A percentile compares a stretch with the other conserved stretches of the same genome.
phyloP scores from a whole-genome alignment of 1,140 invertebrate species.

The Matsumurasca onukii region DNA sequence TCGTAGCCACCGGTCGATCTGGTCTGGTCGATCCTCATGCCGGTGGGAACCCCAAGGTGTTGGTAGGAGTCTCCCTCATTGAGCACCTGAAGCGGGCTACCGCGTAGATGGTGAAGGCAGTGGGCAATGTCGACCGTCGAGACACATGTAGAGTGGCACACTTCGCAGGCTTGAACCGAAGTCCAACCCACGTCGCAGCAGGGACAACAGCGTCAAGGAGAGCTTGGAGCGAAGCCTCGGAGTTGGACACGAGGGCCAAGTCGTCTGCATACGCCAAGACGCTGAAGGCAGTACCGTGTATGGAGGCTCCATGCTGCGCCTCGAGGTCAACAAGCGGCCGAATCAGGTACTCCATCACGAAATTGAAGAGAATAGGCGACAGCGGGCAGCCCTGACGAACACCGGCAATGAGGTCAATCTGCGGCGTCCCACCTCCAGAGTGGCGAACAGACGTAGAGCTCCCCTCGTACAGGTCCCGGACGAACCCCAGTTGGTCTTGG shows the following conservation, averaged over 20 bases:
- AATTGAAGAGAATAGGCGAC: background rate
- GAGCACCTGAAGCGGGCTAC: background rate
- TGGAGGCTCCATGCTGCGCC: background rate
- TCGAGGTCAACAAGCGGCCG: background rate
- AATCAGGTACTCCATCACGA: constrained; percentile 1
- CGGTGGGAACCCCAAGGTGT: no score
- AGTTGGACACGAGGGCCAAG: background rate
- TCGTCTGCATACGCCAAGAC: background rate
- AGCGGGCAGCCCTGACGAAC: background rate
- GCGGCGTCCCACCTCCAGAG: background rate
- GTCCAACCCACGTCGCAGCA: background rate
- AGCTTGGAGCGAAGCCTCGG: background rate
- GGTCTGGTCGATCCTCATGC: background rate
- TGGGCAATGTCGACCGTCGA: background rate
- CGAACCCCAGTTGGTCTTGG: background rate
- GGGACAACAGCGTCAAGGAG: background rate
- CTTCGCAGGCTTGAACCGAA: background rate
- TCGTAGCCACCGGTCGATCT: background rate
- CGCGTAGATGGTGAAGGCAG: background rate
- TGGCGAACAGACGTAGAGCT: background rate
- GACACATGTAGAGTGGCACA: background rate
- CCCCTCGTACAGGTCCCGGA: background rate
- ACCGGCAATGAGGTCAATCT: background rate
- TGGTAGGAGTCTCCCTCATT: background rate
- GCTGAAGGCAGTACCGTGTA: background rate